These are phyloP conservation scores for Pterocles orientalis DNA, from an alignment of 2,113 vertebrate species.

Conservation along the genomic window DNA sequence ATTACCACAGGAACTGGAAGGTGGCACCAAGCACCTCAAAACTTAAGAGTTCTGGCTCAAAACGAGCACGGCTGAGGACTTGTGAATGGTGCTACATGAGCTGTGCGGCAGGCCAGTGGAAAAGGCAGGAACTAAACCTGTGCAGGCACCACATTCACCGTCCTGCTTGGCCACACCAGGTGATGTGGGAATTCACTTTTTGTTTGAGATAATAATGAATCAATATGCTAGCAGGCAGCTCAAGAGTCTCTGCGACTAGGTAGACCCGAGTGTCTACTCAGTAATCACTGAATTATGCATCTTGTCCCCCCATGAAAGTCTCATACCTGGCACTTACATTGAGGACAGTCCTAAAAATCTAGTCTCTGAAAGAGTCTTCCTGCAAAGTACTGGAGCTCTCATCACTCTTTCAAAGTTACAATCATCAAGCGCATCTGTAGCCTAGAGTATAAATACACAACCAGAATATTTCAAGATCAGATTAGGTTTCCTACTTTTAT, in stretches of 20 bases:
- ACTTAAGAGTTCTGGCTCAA: neutral
- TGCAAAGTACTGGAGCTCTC: neutral
- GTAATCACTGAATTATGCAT: neutral
- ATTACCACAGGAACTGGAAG: neutral
- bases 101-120: neutral
- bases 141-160: neutral
- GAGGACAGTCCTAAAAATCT: neutral
- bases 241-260: neutral
- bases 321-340: neutral
- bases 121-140: neutral
- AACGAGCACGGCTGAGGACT: neutral
- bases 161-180: accelerated
- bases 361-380: neutral
- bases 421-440: neutral
- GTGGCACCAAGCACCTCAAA: neutral
- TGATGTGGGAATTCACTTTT: neutral
- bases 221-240: neutral
- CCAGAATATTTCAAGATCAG: neutral
- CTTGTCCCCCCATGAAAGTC: neutral
- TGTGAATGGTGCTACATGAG: neutral
- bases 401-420: neutral
- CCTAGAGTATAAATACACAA: neutral
- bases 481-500: neutral
- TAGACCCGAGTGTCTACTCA: neutral
- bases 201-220: neutral